Evolutionary conservation across 2,888 invertebrate genomes (phyloP), one percentile per base, ranked within the genome.

Genomic region (Petrophora chlorosata): DNA sequence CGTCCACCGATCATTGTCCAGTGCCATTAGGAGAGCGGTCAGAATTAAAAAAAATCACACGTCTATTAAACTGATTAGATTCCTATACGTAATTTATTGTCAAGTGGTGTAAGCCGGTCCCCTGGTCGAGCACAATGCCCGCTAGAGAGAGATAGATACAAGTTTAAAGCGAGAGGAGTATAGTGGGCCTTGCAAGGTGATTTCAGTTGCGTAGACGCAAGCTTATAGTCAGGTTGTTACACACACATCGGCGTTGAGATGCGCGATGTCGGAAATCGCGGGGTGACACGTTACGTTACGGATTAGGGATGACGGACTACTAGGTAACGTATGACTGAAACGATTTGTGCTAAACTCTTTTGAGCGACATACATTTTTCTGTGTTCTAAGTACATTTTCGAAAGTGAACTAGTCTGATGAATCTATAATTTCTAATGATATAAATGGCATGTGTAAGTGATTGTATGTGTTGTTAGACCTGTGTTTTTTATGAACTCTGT

Each of bases 161-260:
- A 56, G 78, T 73, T 82, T 71, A 75, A 78, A 87, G 64, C 49
- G 85, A 82, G 86, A 87, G 64, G 61, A 75, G 47, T 61, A 78
- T 73, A 88, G 82, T 87, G 87, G 89, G 88, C 90, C 90, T 90
- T 90, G 90, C 90, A 90, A 90, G 90, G 90, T 89, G 88, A 89
- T 86, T 87, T 89, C 79, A 90, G 90, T 90, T 86, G 90, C 86
- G 85, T 82, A 77, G 76, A 83, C 89, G 90, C 89, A 85, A 80
- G 83, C 87, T 75, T 71, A 73, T 77, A 70, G 84, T 77, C 83
- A 85, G 85, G 88, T 85, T 85, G 88, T 84, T 70, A 80, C 76
- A 70, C 82, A 84, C 83, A 80, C 80, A 76, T 63, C 75, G 73
- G 74, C 67, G 63, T 59, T 59, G 69, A 69, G 52, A 45, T 30